These are phyloP conservation scores for Drosophila triauraria DNA, from an alignment of 1,140 invertebrate species.

Conservation along the genomic window DNA sequence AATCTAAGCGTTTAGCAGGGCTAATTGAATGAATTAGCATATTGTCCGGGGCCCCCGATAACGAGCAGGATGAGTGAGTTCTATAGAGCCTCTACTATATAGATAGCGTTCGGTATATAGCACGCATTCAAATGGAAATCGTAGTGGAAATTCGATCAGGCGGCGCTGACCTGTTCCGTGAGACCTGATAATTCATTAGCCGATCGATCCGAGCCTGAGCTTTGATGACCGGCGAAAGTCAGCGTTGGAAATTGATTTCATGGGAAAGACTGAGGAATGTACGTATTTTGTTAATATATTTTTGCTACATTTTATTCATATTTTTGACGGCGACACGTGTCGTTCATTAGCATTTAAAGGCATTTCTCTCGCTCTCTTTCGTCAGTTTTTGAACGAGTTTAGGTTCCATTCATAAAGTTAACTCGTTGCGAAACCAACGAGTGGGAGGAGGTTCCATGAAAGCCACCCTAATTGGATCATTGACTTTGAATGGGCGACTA, in stretches of 20 bases:
- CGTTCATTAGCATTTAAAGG: neutral
- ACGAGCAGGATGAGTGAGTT: conserved; percentile 44
- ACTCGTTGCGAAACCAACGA: neutral
- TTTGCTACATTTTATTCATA: conserved; percentile 2
- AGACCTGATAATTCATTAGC: conserved; percentile 52
- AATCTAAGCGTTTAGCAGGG: conserved; percentile 54
- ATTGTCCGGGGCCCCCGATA: conserved; percentile 46
- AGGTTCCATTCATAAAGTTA: neutral
- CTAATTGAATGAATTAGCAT: conserved; percentile 81
- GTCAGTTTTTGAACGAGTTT: neutral
- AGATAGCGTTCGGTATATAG: neutral
- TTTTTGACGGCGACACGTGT: conserved; percentile 16
- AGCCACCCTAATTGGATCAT: conserved; percentile 1
- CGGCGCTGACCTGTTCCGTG: conserved; percentile 45
- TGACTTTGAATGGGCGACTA: conserved; percentile 1
- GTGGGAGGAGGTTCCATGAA: neutral
- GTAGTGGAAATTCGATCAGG: conserved; percentile 20
- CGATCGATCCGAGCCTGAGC: conserved; percentile 17
- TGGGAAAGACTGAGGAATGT: conserved; percentile 38
- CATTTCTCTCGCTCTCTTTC: neutral
- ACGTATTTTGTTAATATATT: neutral
- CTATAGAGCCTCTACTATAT: no score
- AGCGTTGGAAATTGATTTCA: conserved; percentile 59
- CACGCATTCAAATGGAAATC: conserved; percentile 29
- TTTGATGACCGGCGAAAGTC: conserved; percentile 35